phyloP scores from a whole-genome alignment of 2,113 vertebrate genomes.

The Thomomys bottae region DNA sequence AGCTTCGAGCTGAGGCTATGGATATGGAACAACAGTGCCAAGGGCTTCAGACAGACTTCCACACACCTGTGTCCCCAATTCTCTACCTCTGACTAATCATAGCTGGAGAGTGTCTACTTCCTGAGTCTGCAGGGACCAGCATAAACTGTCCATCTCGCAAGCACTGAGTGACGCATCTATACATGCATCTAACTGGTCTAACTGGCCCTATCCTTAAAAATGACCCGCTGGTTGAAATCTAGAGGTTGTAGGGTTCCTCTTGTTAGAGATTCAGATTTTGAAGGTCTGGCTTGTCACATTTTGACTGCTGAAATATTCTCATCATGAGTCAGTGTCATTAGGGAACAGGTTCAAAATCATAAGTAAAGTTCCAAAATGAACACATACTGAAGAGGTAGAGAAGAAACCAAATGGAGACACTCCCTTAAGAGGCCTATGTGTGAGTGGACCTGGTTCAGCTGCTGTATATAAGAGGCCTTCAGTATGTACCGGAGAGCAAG shows the following conservation, averaged over 20 bases:
- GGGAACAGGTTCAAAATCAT: too few relatives aligned
- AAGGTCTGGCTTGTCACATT: neutral
- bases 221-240: neutral
- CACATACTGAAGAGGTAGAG: neutral
- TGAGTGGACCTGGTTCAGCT: neutral
- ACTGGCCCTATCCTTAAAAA: neutral
- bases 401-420: neutral
- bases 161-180: neutral
- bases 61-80: too few relatives aligned
- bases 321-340: neutral
- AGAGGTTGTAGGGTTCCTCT: neutral
- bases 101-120: neutral
- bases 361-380: neutral
- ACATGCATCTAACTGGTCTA: neutral
- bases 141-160: neutral
- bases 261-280: neutral
- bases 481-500: rapidly evolving
- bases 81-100: neutral
- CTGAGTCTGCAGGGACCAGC: neutral
- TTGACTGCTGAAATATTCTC: neutral
- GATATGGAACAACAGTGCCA: too few relatives aligned
- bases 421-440: neutral
- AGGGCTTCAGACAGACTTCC: too few relatives aligned
- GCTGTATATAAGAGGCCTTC: too few relatives aligned
- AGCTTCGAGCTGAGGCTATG: too few relatives aligned